These are phyloP conservation scores for Spinibarbus caldwelli DNA, from an alignment of 2,797 vertebrate species.

Conservation along the genomic window DNA sequence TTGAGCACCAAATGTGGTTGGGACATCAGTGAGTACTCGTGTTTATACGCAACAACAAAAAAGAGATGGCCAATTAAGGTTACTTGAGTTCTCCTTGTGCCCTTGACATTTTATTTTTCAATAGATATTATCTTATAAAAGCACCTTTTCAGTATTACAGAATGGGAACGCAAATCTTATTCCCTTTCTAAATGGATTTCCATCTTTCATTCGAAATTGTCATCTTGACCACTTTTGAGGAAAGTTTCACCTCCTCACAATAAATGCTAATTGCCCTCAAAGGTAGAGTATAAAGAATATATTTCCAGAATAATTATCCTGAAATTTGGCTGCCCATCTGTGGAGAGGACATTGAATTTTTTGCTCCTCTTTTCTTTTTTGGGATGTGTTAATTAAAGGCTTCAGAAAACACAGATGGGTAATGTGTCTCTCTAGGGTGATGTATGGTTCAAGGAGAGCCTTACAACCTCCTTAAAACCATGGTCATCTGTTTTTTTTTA, in stretches of 20 bases:
- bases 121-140: conserved; percentile 83
- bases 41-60: conserved; percentile 74
- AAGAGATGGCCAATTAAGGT: conserved; percentile 79
- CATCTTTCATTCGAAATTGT: conserved; percentile 68
- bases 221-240: conserved; percentile 76
- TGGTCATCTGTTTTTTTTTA: conserved; percentile 69
- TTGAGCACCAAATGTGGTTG: conserved; percentile 71
- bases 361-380: conserved; percentile 78
- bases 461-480: conserved; percentile 77
- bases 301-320: conserved; percentile 84
- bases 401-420: conserved; percentile 88
- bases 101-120: conserved; percentile 81
- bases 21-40: conserved; percentile 73
- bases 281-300: conserved; percentile 80
- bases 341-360: conserved; percentile 80
- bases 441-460: conserved; percentile 84
- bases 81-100: conserved; percentile 76
- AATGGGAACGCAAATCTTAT: conserved; percentile 79
- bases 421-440: conserved; percentile 80
- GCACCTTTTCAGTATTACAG: conserved; percentile 79
- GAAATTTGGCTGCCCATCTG: conserved; percentile 85
- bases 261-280: conserved; percentile 84
- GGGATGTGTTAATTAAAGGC: conserved; percentile 84
- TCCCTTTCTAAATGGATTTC: conserved; percentile 83
- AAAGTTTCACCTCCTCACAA: conserved; percentile 84